Conservation (phyloP, 1,140 invertebrate species). For the Ganaspis sp. region DNA sequence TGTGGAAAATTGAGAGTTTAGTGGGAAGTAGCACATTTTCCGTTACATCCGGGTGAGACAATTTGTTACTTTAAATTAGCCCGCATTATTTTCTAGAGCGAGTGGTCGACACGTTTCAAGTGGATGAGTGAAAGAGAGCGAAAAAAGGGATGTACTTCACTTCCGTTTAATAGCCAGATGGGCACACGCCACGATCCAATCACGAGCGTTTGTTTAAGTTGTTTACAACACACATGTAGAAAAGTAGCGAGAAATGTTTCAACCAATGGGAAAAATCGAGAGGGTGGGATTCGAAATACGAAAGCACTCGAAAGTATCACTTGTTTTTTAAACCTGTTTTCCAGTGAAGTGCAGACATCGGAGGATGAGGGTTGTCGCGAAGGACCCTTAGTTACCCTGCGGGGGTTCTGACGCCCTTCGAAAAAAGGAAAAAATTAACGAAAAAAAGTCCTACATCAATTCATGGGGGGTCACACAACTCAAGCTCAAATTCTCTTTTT, state of each 20-base stretch:
- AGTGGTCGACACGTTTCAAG: not conserved
- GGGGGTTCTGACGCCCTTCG: not conserved
- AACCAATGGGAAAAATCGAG: not conserved
- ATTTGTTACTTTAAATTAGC: not conserved
- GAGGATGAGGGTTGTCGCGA: slow-evolving; percentile 23
- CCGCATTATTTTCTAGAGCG: not conserved
- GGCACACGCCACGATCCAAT: not conserved
- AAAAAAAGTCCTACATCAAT: slow-evolving; percentile 25
- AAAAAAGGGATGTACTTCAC: too few relatives aligned
- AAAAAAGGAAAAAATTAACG: not conserved
- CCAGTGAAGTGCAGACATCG: slow-evolving; percentile 5
- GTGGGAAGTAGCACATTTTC: too few relatives aligned
- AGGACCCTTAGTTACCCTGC: slow-evolving; percentile 19
- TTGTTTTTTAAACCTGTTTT: slow-evolving; percentile 25
- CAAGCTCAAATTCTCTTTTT: not conserved
- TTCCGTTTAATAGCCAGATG: slow-evolving; percentile 13
- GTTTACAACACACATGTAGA: not conserved
- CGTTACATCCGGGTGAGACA: too few relatives aligned
- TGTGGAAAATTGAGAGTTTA: too few relatives aligned
- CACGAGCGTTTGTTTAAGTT: slow-evolving; percentile 8
- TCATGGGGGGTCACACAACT: not conserved
- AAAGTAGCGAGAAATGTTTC: slow-evolving; percentile 2
- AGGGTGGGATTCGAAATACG: not conserved
- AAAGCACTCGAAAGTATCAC: slow-evolving; percentile 30
- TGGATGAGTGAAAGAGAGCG: not conserved